Evolutionary conservation across 2,888 invertebrate species (phyloP), one percentile per base, ranked within the genome.

Genomic region (Hemaris fuciformis): DNA sequence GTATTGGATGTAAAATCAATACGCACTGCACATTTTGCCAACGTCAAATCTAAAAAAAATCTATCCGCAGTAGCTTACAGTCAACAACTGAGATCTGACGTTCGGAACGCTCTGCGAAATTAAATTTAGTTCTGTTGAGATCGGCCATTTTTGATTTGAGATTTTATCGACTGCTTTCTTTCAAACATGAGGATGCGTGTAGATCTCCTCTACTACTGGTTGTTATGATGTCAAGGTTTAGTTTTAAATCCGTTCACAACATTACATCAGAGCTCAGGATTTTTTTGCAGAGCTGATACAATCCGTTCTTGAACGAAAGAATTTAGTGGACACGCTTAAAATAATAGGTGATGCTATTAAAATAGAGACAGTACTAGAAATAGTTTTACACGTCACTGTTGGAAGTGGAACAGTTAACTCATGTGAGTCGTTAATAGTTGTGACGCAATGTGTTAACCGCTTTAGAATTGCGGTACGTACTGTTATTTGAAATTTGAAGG

Each of bases 11-110:
- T 76, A 80, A 83, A 89, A 88, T 89, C 87, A 78, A 89, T 89
- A 86, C 74, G 73, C 80, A 75, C 75, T 71, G 68, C 77, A 77
- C 74, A 70, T 73, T 77, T 80, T 72, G 76, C 68, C 69, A 70
- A 74, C 76, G 76, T 73, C 72, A 77, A 72, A 74, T 75, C 76
- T 80, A 79, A 84, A 83, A 83, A n/a, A 85, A 80, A 81, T 75
- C 87, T 82, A 76, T 76, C 80, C 83, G 73, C 83, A 88, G 83
- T 85, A 85, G 84, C 85, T 87, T 80, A 79, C 80, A 83, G 81
- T 80, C 77, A 76, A 84, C 88, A 83, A 91, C 91, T 91, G 88
- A 85, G 77, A 68, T 73, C 81, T 87, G 85, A 88, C 89, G 89
- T 86, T 74, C 70, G 69, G 76, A 80, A 79, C 79, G 80, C 82